Conservation (phyloP, 2,113 vertebrate species). For the Channa maculata region DNA sequence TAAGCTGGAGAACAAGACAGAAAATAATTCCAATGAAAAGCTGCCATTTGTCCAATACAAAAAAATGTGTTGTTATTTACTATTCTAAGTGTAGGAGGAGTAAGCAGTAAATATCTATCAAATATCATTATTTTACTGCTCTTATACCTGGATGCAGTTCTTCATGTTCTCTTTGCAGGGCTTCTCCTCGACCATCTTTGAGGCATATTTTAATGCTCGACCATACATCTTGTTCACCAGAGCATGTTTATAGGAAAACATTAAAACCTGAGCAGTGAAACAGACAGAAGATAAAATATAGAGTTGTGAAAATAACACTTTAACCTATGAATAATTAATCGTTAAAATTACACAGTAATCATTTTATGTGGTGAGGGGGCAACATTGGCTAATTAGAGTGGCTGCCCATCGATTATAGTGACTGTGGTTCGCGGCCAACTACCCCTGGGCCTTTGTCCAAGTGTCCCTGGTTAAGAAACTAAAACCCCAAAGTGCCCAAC, state of each 20-base stretch:
- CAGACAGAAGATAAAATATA: background rate
- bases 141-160: slow-evolving; percentile 94
- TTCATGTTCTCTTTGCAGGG: slow-evolving; percentile 96
- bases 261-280: slow-evolving; percentile 86
- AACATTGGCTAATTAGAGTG: too few relatives aligned
- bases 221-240: slow-evolving; percentile 96
- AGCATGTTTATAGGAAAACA: slow-evolving; percentile 97
- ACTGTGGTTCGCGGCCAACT: too few relatives aligned
- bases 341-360: too few relatives aligned
- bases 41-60: background rate
- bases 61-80: background rate
- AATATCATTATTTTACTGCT: fast-evolving
- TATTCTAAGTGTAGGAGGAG: background rate
- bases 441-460: too few relatives aligned
- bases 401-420: too few relatives aligned
- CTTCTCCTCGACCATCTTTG: slow-evolving; percentile 96
- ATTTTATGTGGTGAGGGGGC: too few relatives aligned
- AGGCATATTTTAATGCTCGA: slow-evolving; percentile 94
- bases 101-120: background rate
- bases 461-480: too few relatives aligned
- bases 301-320: too few relatives aligned
- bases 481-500: too few relatives aligned
- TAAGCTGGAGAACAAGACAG: slow-evolving; percentile 83
- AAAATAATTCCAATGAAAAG: background rate
- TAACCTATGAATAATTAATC: too few relatives aligned